phyloP scores from a whole-genome alignment of 2,113 vertebrate species.

The Semnornis frantzii region DNA sequence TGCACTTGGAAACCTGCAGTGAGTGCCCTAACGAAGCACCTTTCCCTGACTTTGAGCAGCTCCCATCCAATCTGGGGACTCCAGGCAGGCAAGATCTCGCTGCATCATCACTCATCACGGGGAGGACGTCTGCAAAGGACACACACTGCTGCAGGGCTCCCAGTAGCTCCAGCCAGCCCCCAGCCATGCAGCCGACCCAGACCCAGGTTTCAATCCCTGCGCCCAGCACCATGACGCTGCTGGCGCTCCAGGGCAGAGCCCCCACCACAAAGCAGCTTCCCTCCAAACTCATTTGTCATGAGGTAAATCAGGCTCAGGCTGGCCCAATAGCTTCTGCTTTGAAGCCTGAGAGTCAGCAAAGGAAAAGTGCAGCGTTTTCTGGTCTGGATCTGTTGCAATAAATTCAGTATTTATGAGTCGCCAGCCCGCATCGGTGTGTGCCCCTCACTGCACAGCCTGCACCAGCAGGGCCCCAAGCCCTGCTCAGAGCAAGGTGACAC shows the following conservation, averaged over 20 bases:
- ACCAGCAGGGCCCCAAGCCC: neutral
- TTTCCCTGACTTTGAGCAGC: conserved; percentile 36
- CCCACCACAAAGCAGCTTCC: rapidly evolving
- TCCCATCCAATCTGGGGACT: neutral
- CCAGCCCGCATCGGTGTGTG: neutral
- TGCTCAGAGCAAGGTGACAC: conserved; percentile 21
- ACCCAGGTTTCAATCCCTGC: rapidly evolving
- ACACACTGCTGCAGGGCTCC: neutral
- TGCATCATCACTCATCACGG: conserved; percentile 38
- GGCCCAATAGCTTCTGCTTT: neutral
- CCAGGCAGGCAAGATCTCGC: conserved; percentile 27
- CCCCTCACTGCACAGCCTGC: neutral
- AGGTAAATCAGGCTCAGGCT: neutral
- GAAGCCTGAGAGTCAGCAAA: neutral
- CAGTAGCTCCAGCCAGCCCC: neutral
- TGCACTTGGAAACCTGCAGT: conserved; percentile 16
- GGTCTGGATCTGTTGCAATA: neutral
- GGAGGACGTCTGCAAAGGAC: conserved; percentile 34
- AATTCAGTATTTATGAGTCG: neutral
- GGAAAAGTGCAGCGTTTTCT: neutral
- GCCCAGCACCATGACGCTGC: neutral
- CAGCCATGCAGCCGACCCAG: neutral
- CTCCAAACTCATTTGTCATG: neutral
- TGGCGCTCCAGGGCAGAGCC: neutral
- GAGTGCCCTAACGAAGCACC: neutral